Percentiles rank a stretch among this genome's conserved stretches.
phyloP scores from a whole-genome alignment of 1,140 invertebrate species.

The Coptotermes formosanus region DNA sequence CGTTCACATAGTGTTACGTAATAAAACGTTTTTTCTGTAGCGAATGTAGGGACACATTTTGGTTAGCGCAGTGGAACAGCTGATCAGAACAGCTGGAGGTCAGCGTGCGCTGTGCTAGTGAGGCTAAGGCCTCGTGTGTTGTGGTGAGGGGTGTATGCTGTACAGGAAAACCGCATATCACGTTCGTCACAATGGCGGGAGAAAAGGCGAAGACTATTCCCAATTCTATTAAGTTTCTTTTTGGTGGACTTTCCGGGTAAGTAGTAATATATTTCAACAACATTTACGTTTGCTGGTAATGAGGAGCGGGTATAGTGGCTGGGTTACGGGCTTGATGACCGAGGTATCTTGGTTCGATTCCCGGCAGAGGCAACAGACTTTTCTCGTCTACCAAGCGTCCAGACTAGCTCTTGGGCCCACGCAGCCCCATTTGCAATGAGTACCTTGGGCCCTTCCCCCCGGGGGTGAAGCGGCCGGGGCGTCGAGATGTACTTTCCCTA shows the following conservation, averaged over 20 bases:
- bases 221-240: constrained; percentile 40
- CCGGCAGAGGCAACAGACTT: too few species aligned
- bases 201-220: constrained; percentile 39
- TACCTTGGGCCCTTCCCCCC: too few species aligned
- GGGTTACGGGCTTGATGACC: too few species aligned
- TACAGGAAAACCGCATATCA: neutral
- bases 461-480: too few species aligned
- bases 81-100: neutral
- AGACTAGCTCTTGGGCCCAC: too few species aligned
- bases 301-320: too few species aligned
- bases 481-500: too few species aligned
- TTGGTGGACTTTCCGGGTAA: constrained; percentile 38
- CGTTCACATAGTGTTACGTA: neutral
- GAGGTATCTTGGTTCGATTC: too few species aligned
- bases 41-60: neutral
- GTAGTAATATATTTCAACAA: neutral
- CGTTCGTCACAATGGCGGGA: constrained; percentile 21
- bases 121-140: neutral
- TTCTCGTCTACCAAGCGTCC: too few species aligned
- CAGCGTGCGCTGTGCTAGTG: neutral
- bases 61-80: neutral
- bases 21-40: neutral
- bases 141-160: neutral
- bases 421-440: too few species aligned
- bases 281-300: too few species aligned